Evolutionary conservation across 1,140 invertebrate species (phyloP).

Genomic region (Dryas iulia): DNA sequence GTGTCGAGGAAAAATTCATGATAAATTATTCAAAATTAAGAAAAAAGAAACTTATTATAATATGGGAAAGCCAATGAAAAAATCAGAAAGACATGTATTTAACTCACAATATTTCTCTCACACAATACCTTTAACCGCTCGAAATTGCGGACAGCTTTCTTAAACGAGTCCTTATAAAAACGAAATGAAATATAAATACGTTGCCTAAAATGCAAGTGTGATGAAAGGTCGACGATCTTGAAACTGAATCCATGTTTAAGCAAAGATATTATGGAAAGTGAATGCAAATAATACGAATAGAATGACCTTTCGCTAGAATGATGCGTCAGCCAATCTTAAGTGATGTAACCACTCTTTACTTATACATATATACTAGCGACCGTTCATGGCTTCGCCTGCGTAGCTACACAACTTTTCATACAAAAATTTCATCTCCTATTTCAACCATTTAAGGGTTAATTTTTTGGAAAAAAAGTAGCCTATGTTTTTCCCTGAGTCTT

Average conservation of each 20-base stretch:
- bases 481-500: too few species aligned
- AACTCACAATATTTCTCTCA: neutral
- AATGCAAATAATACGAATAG: constrained; percentile 66
- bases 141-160: neutral
- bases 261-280: constrained; percentile 66
- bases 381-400: too few species aligned
- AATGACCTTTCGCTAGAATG: constrained; percentile 70
- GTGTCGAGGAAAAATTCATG: too few species aligned
- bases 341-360: constrained; percentile 60
- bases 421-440: too few species aligned
- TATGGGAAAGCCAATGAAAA: too few species aligned
- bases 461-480: too few species aligned
- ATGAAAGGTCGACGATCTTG: constrained; percentile 51
- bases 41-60: too few species aligned
- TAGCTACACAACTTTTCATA: too few species aligned
- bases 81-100: neutral
- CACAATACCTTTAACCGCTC: neutral
- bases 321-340: constrained; percentile 71
- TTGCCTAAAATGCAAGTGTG: neutral
- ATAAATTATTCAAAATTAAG: too few species aligned
- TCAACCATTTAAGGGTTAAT: too few species aligned
- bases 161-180: neutral
- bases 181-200: neutral
- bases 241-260: constrained; percentile 46
- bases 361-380: constrained; percentile 42